Evolutionary conservation across 1,140 invertebrate genomes (phyloP), one percentile per base, ranked within the genome.

Genomic region (Aphaenogaster ashmeadi): DNA sequence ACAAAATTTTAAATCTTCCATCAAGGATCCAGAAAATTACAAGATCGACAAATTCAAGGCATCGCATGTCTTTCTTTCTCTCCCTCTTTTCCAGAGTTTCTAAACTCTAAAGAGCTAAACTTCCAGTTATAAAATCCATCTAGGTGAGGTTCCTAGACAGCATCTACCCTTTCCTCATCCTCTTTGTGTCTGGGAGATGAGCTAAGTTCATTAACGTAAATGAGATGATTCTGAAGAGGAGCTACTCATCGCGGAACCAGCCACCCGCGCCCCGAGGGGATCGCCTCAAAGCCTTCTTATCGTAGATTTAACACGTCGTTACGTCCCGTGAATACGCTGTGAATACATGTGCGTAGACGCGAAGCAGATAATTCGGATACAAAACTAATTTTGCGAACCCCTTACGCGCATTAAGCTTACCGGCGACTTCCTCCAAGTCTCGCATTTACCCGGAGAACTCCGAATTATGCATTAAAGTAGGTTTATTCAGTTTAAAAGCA

Each of bases 141-240:
- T 67, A 72, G 71, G 18, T 27, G 33, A 72, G 21, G 56, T 75
- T 67, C 67, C 69, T 84, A 84, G 80, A 74, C 69, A 50, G 56
- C 69, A 60, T 44, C 69, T 50, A 74, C 27, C 44, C 79, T 56
- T 56, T 41, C 54, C 44, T 75, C 80, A 60, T 75, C 80, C 80
- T 58, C 80, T 84, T 84, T 84, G 66, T 81, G 80, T 41, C 83
- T 86, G 75, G 66, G 50, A 56, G 36, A 67, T 75, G 58, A 79
- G 78, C 87, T 88, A 91, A 91, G 90, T 91, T 91, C 89, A 91
- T 91, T 90, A 91, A 88, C 89, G 90, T 83, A 90, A 91, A 91
- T 90, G 89, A 91, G 90, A 86, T 88, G 89, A 90, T 90, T 60
- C 89, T 80, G 80, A 83, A 86, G 87, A 79, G 81, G 60, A 79